Evolutionary conservation across 2,888 invertebrate species (phyloP), one percentile per base, ranked within the genome.

Genomic region (Teleogryllus oceanicus): DNA sequence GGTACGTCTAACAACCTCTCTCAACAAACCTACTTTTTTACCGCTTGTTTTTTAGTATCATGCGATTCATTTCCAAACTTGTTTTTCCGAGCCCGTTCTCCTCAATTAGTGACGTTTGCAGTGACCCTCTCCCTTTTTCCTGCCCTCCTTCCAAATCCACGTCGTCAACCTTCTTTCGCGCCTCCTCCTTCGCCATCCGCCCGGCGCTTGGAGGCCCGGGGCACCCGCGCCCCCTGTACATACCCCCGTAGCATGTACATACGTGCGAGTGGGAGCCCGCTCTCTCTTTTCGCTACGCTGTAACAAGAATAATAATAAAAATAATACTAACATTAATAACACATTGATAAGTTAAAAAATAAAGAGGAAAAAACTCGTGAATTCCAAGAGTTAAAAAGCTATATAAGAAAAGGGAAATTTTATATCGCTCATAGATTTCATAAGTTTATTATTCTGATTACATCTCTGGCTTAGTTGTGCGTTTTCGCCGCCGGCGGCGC

Each of bases 351-450:
- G 13, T 62, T 18, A 62, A 62, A 18, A 18, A 62, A 13, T 16
- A 62, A 62, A 62, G 62, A 62, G n/a, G 62, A 62, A 62, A 62
- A 62, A 62, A 62, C 62, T 62, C n/a, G 62, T 18, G 62, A 62
- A 62, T 4, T 62, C n/a, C 62, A 62, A n/a, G n/a, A 62, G 62
- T 62, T 62, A 8, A 13, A 62, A 62, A 62, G 62, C 62, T 62
- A 62, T 62, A 62, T 62, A 62, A 62, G 62, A 62, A 62, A 62
- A 62, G 62, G 37, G 62, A 62, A 62, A 79, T 79, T 79, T 79
- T 79, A 51, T 79, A 79, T 75, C 76, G 76, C 79, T 79, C 75
- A 79, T 79, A 79, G 79, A 76, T 79, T 79, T 79, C 79, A 51
- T 79, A 79, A 79, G 75, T 78, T 78, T 62, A 62, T 62, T 62